Evolutionary conservation across 2,888 invertebrate species (phyloP).

Genomic region (Parnassius mnemosyne): DNA sequence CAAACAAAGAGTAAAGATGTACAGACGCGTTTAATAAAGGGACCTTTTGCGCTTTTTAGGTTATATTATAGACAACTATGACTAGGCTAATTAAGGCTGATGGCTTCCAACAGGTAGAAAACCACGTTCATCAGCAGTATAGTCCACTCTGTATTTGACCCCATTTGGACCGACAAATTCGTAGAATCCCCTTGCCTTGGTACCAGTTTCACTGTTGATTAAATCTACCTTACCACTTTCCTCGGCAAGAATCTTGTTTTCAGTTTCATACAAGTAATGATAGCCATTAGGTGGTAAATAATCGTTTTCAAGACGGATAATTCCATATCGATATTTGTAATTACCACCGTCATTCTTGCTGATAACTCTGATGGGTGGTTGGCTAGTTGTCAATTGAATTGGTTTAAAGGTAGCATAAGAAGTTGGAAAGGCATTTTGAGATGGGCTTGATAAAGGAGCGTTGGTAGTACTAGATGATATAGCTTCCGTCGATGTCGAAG

Average conservation of each 20-base stretch:
- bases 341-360: conserved; percentile 34
- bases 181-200: conserved; percentile 67
- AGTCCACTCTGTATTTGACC: conserved; percentile 71
- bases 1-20: too few species aligned
- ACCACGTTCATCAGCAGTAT: conserved; percentile 71
- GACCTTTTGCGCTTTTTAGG: neutral
- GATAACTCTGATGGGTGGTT: conserved; percentile 22
- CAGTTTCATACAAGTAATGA: conserved; percentile 72
- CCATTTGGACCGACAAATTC: conserved; percentile 69
- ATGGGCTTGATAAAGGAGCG: neutral
- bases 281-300: conserved; percentile 56
- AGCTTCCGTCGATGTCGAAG: neutral
- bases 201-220: conserved; percentile 54
- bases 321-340: conserved; percentile 66
- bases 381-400: neutral
- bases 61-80: conserved; percentile 2
- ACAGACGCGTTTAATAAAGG: too few species aligned
- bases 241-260: conserved; percentile 72
- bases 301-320: conserved; percentile 67
- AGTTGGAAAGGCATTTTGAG: conserved; percentile 2
- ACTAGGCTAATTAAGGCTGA: conserved; percentile 48
- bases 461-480: neutral
- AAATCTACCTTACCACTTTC: conserved; percentile 64
- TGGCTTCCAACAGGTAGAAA: conserved; percentile 63
- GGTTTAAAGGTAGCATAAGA: neutral